Conservation (phyloP, 2,888 invertebrate species). For the Tiphia femorata region DNA sequence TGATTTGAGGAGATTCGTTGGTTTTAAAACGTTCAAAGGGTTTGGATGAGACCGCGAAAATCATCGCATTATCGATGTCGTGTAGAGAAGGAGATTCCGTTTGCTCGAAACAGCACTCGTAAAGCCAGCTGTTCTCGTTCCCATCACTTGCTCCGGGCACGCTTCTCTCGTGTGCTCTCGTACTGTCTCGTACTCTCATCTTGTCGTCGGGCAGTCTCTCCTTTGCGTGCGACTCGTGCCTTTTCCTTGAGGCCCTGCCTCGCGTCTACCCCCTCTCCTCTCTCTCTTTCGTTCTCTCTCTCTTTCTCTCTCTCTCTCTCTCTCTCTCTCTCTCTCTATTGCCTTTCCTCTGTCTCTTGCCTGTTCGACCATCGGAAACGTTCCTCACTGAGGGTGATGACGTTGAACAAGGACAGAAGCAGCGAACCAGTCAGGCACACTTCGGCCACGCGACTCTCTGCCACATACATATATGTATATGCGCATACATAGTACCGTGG, state of each 20-base stretch:
- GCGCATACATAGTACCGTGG: constrained; percentile 14
- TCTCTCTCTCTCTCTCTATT: constrained; percentile 2
- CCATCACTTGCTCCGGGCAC: constrained; percentile 44
- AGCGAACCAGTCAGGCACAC: constrained; percentile 50
- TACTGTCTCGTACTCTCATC: neutral
- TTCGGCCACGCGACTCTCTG: constrained; percentile 61
- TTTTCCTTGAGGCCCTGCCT: too few relatives aligned
- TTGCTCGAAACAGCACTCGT: constrained; percentile 1
- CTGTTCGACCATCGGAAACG: too few relatives aligned
- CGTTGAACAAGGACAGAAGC: constrained; percentile 36
- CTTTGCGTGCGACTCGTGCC: too few relatives aligned
- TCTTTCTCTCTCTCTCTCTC: constrained; percentile 17
- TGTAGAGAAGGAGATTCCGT: neutral
- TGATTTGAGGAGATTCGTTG: too few relatives aligned
- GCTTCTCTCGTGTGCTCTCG: constrained; percentile 17
- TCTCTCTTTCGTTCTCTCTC: constrained; percentile 12
- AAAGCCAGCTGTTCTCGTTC: neutral
- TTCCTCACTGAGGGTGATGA: constrained; percentile 15
- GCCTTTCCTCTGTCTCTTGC: too few relatives aligned
- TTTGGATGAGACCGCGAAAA: neutral
- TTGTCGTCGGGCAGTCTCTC: too few relatives aligned
- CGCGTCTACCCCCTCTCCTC: constrained; percentile 9
- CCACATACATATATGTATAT: constrained; percentile 34
- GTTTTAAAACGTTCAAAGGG: neutral
- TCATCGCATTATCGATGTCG: constrained; percentile 8